phyloP scores from a whole-genome alignment of 2,797 vertebrate species.

The Gadopsis bispinosus region DNA sequence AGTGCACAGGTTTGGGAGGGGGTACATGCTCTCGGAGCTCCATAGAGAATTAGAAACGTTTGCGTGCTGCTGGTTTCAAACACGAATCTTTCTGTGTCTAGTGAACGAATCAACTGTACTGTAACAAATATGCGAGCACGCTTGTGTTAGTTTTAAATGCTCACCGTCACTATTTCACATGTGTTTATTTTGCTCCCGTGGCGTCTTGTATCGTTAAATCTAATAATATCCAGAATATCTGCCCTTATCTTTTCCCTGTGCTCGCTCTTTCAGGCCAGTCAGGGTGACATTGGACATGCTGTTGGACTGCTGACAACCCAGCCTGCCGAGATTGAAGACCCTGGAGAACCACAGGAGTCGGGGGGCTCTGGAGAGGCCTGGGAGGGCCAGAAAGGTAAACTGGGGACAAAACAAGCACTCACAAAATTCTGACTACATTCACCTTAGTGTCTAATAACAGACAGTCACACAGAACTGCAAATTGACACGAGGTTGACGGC shows the following conservation, averaged over 20 bases:
- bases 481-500: neutral
- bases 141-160: neutral
- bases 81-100: neutral
- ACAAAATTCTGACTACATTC: no score
- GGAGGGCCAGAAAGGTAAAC: slow-evolving; percentile 79
- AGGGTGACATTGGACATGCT: slow-evolving; percentile 92
- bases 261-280: slow-evolving; percentile 85
- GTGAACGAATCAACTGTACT: neutral
- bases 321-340: slow-evolving; percentile 71
- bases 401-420: neutral
- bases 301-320: slow-evolving; percentile 90
- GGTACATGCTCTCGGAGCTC: neutral
- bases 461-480: neutral
- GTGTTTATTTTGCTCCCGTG: neutral
- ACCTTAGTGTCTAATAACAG: neutral
- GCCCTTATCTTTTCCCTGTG: neutral
- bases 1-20: slow-evolving; percentile 18
- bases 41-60: neutral
- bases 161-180: neutral
- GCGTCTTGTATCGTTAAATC: neutral
- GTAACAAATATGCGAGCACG: neutral
- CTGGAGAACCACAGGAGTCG: slow-evolving; percentile 75
- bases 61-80: slow-evolving; percentile 1
- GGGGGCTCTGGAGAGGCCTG: slow-evolving; percentile 73
- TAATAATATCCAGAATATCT: neutral